Conservation (phyloP, 2,888 invertebrate species). For the Lepidochitona cinerea region DNA sequence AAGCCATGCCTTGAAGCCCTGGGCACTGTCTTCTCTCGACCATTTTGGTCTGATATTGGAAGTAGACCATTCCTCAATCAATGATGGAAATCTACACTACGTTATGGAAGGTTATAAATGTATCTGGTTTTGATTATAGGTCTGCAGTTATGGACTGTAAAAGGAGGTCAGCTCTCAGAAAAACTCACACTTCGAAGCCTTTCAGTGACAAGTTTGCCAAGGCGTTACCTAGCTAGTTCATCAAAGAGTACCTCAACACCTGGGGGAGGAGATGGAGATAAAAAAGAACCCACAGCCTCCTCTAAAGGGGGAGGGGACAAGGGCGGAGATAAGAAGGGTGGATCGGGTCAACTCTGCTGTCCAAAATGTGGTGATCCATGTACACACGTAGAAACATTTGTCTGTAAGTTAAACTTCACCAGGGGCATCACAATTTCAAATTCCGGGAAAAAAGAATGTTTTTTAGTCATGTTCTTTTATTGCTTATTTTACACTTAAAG, state of each 20-base stretch:
- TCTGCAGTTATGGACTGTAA: background rate
- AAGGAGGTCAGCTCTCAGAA: background rate
- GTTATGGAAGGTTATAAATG: background rate
- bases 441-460: background rate
- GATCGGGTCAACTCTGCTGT: conserved; percentile 74
- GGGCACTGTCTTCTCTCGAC: too few relatives aligned
- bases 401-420: too few relatives aligned
- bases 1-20: too few relatives aligned
- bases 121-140: background rate
- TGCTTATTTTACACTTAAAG: background rate
- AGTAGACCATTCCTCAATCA: too few relatives aligned
- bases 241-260: background rate
- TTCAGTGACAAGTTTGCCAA: background rate
- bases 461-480: background rate
- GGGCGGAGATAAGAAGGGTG: conserved; percentile 65
- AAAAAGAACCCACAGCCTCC: background rate
- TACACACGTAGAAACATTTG: conserved; percentile 96
- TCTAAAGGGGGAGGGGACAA: conserved; percentile 70
- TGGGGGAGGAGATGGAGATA: background rate
- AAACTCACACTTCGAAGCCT: background rate
- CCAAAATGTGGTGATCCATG: conserved; percentile 98
- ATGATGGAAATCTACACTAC: background rate
- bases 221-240: background rate
- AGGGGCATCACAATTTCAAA: too few relatives aligned
- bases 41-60: too few relatives aligned